A percentile compares a stretch with the other conserved stretches of the same genome.
These are phyloP conservation scores for Pterocles gutturalis DNA, from an alignment of 2,113 vertebrate genomes.

Conservation along the genomic window DNA sequence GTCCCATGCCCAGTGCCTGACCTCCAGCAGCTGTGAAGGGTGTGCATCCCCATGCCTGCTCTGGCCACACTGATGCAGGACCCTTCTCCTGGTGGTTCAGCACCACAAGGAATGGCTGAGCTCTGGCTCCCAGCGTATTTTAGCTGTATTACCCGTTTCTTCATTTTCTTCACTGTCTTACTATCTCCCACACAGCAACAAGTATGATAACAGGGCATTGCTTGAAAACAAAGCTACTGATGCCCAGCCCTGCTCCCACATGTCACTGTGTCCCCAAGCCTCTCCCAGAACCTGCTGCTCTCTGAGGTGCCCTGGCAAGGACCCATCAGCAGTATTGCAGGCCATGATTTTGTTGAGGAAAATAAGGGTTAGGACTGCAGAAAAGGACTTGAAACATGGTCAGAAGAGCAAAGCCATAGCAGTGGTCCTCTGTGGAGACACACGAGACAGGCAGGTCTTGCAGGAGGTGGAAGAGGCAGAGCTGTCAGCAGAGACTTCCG, in stretches of 20 bases:
- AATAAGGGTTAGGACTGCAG: neutral
- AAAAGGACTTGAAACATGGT: neutral
- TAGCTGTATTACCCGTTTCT: neutral
- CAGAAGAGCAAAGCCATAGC: neutral
- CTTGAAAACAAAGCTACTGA: neutral
- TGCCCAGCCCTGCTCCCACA: neutral
- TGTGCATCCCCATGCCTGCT: accelerated
- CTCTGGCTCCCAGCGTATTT: neutral
- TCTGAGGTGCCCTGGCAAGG: neutral
- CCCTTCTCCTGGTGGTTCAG: neutral
- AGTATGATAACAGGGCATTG: neutral
- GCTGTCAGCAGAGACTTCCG: neutral
- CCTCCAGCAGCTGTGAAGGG: neutral
- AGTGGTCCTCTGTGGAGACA: neutral
- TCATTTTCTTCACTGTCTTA: neutral
- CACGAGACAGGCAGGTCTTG: neutral
- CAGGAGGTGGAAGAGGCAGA: neutral
- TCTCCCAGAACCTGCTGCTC: neutral
- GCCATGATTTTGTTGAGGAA: neutral
- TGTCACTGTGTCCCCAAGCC: neutral
- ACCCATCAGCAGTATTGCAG: neutral
- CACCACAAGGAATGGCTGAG: neutral
- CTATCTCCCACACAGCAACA: neutral
- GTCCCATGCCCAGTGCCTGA: neutral
- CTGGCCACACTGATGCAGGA: accelerated